Evolutionary conservation across 35 echinoderm and acorn worm genomes (phyloP).

Genomic region (Antedon bifida): DNA sequence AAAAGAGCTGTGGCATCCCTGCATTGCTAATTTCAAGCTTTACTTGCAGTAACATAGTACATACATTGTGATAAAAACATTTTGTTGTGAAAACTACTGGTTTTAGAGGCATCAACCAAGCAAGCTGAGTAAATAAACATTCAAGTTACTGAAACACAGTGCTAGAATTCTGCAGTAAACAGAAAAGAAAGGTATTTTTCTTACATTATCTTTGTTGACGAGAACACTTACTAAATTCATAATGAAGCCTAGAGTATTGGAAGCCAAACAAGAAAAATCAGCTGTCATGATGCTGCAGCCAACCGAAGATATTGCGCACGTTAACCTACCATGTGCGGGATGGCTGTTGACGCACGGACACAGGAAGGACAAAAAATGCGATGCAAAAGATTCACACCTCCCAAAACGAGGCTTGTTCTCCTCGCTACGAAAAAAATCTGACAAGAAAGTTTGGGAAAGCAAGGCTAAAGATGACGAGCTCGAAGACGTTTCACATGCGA

Average conservation of each 20-base stretch:
- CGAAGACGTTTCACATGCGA: background rate
- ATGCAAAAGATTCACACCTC: background rate
- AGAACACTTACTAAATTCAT: too few species aligned
- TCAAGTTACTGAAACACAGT: too few species aligned
- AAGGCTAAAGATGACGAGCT: background rate
- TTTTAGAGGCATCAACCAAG: too few species aligned
- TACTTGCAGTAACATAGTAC: too few species aligned
- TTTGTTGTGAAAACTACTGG: too few species aligned
- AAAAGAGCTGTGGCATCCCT: background rate
- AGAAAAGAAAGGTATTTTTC: too few species aligned
- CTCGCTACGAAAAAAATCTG: background rate
- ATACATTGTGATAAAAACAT: too few species aligned
- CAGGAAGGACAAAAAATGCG: background rate
- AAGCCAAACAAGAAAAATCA: background rate
- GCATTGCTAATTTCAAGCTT: too few species aligned
- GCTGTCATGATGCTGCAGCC: background rate
- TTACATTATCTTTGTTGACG: too few species aligned
- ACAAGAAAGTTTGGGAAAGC: background rate
- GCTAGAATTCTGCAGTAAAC: too few species aligned
- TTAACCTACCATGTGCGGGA: background rate
- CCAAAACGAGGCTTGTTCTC: background rate
- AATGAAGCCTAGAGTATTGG: background rate
- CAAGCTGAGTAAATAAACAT: too few species aligned
- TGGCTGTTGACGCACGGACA: background rate
- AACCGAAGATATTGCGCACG: background rate